Evolutionary conservation across 2,797 vertebrate genomes (phyloP).

Genomic region (Bovichtus diacanthus): DNA sequence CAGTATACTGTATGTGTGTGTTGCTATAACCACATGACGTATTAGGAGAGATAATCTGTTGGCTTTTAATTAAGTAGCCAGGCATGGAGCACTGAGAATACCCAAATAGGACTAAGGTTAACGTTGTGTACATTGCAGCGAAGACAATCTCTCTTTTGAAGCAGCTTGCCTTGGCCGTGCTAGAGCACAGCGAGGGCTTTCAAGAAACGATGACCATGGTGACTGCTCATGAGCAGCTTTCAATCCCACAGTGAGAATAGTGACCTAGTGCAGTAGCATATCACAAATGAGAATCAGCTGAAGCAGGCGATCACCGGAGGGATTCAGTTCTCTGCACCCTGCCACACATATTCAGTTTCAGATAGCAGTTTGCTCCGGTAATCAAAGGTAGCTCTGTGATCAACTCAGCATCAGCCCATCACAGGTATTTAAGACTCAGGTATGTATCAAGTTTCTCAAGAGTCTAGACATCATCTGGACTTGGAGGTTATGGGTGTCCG

Average conservation of each 20-base stretch:
- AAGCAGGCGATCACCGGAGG: constrained; percentile 50
- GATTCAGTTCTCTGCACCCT: constrained; percentile 38
- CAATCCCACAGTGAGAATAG: constrained; percentile 16
- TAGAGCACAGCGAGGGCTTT: constrained; percentile 59
- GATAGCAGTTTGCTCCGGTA: constrained; percentile 49
- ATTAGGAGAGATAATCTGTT: constrained; percentile 74
- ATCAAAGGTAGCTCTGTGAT: constrained; percentile 56
- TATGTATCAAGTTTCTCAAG: constrained; percentile 55
- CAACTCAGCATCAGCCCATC: constrained; percentile 45
- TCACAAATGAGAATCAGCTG: constrained; percentile 62
- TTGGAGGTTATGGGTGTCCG: constrained; percentile 51
- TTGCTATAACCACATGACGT: constrained; percentile 59
- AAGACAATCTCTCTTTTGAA: constrained; percentile 69
- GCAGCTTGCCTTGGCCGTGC: constrained; percentile 54
- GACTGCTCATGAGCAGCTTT: constrained; percentile 47
- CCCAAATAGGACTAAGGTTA: constrained; percentile 51
- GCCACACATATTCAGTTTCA: constrained; percentile 52
- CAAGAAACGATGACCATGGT: constrained; percentile 44
- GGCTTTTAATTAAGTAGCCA: constrained; percentile 78
- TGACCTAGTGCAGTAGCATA: constrained; percentile 13
- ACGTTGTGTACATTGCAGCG: constrained; percentile 24
- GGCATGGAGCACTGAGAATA: constrained; percentile 47
- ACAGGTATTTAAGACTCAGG: constrained; percentile 44
- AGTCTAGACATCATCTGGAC: constrained; percentile 80
- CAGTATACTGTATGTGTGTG: constrained; percentile 20